Conservation (phyloP, 2,888 invertebrate species). For the Thera britannica region DNA sequence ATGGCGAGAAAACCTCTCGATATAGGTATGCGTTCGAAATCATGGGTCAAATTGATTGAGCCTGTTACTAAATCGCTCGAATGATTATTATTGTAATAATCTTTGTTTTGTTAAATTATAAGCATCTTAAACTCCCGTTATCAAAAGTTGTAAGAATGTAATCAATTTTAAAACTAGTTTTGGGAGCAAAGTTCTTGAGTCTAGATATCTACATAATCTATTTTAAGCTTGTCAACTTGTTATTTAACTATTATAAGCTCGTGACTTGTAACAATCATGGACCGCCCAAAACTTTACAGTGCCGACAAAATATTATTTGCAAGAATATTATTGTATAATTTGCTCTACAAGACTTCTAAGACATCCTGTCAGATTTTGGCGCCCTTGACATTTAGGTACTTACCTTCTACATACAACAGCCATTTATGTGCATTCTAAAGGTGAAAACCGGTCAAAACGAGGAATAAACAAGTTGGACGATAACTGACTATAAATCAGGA, state of each 20-base stretch:
- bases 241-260: too few species aligned
- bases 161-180: not conserved
- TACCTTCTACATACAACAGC: not conserved
- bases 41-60: constrained; percentile 19
- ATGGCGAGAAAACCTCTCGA: constrained; percentile 14
- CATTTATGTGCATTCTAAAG: constrained; percentile 1
- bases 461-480: constrained; percentile 1
- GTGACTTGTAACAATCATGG: too few species aligned
- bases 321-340: not conserved
- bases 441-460: constrained; percentile 1
- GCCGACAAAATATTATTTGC: too few species aligned
- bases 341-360: constrained; percentile 3
- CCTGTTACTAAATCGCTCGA: constrained; percentile 10
- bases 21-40: constrained; percentile 16
- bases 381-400: constrained; percentile 21
- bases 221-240: too few species aligned
- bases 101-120: constrained; percentile 5
- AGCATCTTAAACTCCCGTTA: not conserved
- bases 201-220: too few species aligned
- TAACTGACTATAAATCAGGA: not conserved
- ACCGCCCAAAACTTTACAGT: too few species aligned
- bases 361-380: constrained; percentile 9
- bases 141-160: not conserved
- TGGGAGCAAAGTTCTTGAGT: not conserved
- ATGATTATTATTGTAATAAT: not conserved